A percentile compares a stretch with the other conserved stretches of the same genome.
These are phyloP conservation scores for Crocodylus rhombifer DNA, from an alignment of 2,797 vertebrate species.

Conservation along the genomic window DNA sequence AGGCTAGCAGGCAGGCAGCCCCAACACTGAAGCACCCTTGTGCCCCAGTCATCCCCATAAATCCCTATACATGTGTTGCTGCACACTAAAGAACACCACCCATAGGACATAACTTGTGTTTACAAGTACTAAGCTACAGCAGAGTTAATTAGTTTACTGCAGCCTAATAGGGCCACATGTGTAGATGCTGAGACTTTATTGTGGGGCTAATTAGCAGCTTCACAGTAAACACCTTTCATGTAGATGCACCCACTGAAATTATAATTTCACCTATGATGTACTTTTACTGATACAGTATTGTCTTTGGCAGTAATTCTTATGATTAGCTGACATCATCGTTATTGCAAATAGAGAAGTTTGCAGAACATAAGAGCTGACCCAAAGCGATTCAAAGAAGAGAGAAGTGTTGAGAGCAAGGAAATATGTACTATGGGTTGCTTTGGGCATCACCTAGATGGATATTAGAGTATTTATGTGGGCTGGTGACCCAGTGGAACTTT, in stretches of 20 bases:
- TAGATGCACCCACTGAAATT: no score
- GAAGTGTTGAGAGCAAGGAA: neutral
- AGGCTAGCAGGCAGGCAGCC: no score
- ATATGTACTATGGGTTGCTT: neutral
- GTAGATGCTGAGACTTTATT: no score
- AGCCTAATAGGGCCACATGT: no score
- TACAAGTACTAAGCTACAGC: no score
- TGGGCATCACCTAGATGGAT: accelerated
- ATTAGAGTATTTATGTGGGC: accelerated
- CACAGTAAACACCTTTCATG: no score
- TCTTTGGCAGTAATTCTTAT: neutral
- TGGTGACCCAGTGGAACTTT: neutral
- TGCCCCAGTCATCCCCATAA: no score
- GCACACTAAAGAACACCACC: no score
- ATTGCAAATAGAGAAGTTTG: accelerated
- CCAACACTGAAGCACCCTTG: no score
- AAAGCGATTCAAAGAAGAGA: neutral
- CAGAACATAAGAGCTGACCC: neutral
- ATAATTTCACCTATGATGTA: neutral
- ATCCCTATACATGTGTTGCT: no score
- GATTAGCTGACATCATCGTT: neutral
- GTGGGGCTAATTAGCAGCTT: neutral
- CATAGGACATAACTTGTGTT: no score
- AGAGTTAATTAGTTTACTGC: no score
- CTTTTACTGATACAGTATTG: neutral